Percentiles rank a stretch among this genome's conserved stretches.
phyloP scores from a whole-genome alignment of 2,888 invertebrate genomes.

The Acrobasis consociella region DNA sequence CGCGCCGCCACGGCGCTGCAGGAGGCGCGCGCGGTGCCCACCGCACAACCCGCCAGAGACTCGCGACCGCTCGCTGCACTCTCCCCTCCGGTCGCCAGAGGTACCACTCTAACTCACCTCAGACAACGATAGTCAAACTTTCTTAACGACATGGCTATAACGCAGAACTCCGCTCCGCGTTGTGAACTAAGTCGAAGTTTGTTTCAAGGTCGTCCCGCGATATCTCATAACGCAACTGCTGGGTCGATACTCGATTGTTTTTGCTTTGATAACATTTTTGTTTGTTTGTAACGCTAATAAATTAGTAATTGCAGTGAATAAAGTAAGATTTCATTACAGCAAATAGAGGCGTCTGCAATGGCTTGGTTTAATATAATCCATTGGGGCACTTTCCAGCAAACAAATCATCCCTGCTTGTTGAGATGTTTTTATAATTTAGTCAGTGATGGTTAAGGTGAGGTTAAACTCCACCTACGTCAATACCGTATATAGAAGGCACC shows the following conservation, averaged over 20 bases:
- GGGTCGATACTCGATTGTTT: slow-evolving; percentile 49
- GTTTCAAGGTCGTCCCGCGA: slow-evolving; percentile 74
- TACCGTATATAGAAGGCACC: slow-evolving; percentile 64
- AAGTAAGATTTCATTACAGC: neutral
- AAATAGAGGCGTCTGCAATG: slow-evolving; percentile 26
- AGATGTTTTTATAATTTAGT: slow-evolving; percentile 61
- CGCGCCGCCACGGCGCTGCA: slow-evolving; percentile 92
- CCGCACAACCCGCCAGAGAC: slow-evolving; percentile 77
- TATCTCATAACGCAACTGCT: slow-evolving; percentile 54
- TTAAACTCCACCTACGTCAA: slow-evolving; percentile 69
- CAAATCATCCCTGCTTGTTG: slow-evolving; percentile 63
- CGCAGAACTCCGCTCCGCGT: slow-evolving; percentile 67
- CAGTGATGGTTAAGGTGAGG: slow-evolving; percentile 54
- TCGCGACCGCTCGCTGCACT: slow-evolving; percentile 77
- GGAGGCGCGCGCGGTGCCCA: slow-evolving; percentile 84
- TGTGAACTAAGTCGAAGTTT: slow-evolving; percentile 73
- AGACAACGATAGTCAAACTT: slow-evolving; percentile 70
- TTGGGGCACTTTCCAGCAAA: slow-evolving; percentile 42
- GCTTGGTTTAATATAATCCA: slow-evolving; percentile 42
- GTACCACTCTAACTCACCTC: slow-evolving; percentile 75
- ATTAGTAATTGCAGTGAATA: slow-evolving; percentile 1
- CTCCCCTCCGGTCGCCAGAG: slow-evolving; percentile 91
- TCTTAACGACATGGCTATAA: slow-evolving; percentile 74
- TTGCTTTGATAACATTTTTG: slow-evolving; percentile 30
- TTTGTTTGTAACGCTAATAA: slow-evolving; percentile 22